Evolutionary conservation across 2,797 vertebrate species (phyloP).

Genomic region (Sebastes iracundus): DNA sequence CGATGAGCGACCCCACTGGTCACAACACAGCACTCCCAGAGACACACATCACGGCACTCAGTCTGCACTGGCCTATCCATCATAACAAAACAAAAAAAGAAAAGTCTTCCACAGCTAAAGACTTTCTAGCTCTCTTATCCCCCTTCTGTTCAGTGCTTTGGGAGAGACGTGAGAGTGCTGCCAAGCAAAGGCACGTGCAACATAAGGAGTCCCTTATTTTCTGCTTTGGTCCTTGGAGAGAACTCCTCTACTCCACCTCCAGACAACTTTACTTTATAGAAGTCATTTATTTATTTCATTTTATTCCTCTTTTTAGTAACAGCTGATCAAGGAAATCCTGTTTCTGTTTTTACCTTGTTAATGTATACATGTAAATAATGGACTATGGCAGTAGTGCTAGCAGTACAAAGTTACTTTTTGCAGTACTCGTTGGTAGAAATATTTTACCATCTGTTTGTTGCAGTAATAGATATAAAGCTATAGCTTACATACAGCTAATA

Average conservation of each 20-base stretch:
- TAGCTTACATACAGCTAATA: neutral
- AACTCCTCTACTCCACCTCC: slow-evolving; percentile 30
- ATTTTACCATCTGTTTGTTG: neutral
- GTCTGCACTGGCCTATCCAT: slow-evolving; percentile 67
- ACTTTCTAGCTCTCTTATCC: slow-evolving; percentile 59
- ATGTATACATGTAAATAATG: neutral
- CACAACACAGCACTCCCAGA: slow-evolving; percentile 68
- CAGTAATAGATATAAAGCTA: neutral
- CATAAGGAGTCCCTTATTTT: slow-evolving; percentile 61
- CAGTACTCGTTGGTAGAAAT: neutral
- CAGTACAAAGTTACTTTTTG: neutral
- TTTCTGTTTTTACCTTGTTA: neutral
- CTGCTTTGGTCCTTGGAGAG: slow-evolving; percentile 49
- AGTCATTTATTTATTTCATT: slow-evolving; percentile 10
- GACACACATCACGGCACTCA: slow-evolving; percentile 68
- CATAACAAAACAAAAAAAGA: slow-evolving; percentile 55
- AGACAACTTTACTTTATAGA: slow-evolving; percentile 23
- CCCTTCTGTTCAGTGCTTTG: slow-evolving; percentile 69
- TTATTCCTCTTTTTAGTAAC: neutral
- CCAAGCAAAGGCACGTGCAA: slow-evolving; percentile 58
- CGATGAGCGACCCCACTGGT: slow-evolving; percentile 75
- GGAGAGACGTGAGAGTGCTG: slow-evolving; percentile 62
- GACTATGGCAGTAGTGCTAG: neutral
- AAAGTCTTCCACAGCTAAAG: slow-evolving; percentile 54
- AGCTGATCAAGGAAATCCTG: slow-evolving; percentile 17